A percentile compares a stretch with the other conserved stretches of the same genome.
Conservation (phyloP, 2,797 vertebrate genomes). For the Uromys caudimaculatus region DNA sequence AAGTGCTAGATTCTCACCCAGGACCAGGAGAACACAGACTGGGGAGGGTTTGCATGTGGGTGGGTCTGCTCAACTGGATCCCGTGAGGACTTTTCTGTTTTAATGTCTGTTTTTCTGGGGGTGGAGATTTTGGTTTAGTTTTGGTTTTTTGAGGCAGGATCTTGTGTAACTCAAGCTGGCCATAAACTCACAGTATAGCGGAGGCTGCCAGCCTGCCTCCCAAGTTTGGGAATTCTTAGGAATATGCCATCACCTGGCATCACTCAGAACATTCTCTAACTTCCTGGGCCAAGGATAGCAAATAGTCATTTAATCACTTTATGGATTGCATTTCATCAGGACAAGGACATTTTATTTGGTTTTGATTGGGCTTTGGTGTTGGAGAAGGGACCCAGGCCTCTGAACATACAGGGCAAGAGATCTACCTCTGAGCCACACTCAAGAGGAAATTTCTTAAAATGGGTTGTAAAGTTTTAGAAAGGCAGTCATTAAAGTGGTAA, state of each 20-base stretch:
- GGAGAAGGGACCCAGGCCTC: not conserved
- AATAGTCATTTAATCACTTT: slow-evolving; percentile 17
- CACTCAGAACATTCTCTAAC: not conserved
- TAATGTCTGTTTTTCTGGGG: not conserved
- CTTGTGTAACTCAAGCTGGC: not conserved
- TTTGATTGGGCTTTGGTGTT: not conserved
- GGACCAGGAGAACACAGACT: not conserved
- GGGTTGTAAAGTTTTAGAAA: slow-evolving; percentile 2
- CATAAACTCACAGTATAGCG: not conserved
- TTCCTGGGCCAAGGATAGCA: not conserved
- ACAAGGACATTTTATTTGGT: not conserved
- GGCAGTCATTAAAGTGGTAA: not conserved
- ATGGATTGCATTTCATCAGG: not conserved
- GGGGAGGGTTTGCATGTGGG: not conserved
- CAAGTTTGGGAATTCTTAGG: not conserved
- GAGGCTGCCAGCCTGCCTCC: not conserved
- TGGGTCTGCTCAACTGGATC: not conserved
- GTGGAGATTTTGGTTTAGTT: not conserved
- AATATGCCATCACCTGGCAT: not conserved
- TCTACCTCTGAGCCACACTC: not conserved
- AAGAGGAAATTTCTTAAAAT: slow-evolving; percentile 18
- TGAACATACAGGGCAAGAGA: not conserved
- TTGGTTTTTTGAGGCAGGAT: not conserved
- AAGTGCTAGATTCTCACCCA: not conserved
- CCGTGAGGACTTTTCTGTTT: not conserved